These are phyloP conservation scores for Mamestra configurata DNA, from an alignment of 1,140 invertebrate species.

Conservation along the genomic window DNA sequence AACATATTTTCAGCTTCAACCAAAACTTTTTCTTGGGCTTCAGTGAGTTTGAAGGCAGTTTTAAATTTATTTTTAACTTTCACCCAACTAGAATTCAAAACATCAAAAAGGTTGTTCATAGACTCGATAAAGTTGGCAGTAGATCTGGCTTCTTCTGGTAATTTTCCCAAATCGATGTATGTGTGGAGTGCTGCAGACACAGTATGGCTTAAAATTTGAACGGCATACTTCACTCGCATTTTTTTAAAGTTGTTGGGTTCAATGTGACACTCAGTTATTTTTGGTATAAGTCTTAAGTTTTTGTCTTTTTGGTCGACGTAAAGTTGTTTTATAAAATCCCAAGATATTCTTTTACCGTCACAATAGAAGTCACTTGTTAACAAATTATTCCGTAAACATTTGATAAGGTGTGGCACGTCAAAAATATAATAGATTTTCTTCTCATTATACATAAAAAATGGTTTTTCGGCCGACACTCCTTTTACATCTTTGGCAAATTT, in stretches of 20 bases:
- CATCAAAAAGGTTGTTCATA: slow-evolving; percentile 7
- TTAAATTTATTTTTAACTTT: background rate
- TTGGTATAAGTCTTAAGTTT: background rate
- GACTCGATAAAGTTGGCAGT: background rate
- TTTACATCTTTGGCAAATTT: background rate
- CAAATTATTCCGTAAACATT: background rate
- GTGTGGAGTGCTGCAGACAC: background rate
- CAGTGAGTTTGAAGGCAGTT: background rate
- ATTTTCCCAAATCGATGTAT: background rate
- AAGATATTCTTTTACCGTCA: background rate
- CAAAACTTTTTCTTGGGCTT: background rate
- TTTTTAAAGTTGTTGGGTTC: slow-evolving; percentile 2
- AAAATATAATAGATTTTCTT: slow-evolving; percentile 13
- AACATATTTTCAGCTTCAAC: background rate
- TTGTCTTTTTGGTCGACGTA: background rate
- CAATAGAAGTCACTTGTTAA: background rate
- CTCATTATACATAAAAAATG: background rate
- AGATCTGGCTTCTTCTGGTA: background rate
- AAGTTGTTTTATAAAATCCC: background rate
- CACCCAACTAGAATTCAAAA: background rate
- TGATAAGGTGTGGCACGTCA: slow-evolving; percentile 17
- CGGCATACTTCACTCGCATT: slow-evolving; percentile 3
- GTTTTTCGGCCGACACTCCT: background rate
- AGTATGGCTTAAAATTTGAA: background rate
- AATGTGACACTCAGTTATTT: background rate